Percentiles rank a stretch among this genome's conserved stretches.
Conservation (phyloP, 2,888 invertebrate genomes). For the Colostygia pectinataria region DNA sequence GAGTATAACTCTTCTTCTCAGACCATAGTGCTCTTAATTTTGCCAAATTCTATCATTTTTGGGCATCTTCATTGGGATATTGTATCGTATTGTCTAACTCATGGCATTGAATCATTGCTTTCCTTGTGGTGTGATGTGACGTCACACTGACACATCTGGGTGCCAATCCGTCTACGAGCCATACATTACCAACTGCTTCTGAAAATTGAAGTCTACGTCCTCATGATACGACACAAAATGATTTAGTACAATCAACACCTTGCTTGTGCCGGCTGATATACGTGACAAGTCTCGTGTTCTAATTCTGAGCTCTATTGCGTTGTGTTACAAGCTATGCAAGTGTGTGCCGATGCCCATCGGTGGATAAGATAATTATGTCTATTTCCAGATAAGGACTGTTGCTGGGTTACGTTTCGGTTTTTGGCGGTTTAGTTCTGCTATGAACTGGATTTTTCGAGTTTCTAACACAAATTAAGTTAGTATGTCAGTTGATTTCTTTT, state of each 20-base stretch:
- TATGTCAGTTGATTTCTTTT: too few relatives aligned
- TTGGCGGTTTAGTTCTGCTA: slow-evolving; percentile 1
- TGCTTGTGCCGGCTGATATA: not conserved
- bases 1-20: too few relatives aligned
- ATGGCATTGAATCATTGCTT: not conserved
- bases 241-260: not conserved
- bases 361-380: slow-evolving; percentile 13
- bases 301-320: not conserved
- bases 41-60: too few relatives aligned
- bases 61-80: too few relatives aligned
- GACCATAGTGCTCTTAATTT: too few relatives aligned
- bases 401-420: slow-evolving; percentile 22
- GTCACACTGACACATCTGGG: slow-evolving; percentile 19
- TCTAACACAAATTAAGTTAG: not conserved
- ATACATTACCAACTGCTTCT: not conserved
- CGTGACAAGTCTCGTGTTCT: not conserved
- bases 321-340: not conserved
- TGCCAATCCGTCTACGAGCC: slow-evolving; percentile 22
- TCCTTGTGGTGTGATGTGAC: slow-evolving; percentile 11
- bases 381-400: slow-evolving; percentile 12
- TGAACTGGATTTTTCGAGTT: not conserved
- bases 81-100: too few relatives aligned
- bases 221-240: not conserved
- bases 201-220: not conserved
- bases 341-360: slow-evolving; percentile 4